These are phyloP conservation scores for Caenorhabditis macrosperma DNA, from an alignment of 2,888 invertebrate genomes.

Conservation along the genomic window DNA sequence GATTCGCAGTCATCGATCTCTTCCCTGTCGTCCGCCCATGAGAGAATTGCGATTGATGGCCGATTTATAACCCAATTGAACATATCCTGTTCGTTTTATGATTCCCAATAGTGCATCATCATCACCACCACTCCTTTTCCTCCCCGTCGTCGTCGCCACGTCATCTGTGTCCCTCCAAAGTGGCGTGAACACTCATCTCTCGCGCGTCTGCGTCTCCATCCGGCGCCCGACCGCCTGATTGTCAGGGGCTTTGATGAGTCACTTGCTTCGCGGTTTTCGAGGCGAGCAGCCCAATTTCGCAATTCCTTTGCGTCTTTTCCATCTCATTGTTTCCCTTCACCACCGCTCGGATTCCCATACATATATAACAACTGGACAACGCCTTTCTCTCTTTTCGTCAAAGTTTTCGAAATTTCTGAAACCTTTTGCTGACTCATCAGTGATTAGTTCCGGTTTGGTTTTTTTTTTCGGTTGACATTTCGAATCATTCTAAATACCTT, in stretches of 20 bases:
- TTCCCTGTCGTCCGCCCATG: neutral
- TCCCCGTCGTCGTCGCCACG: conserved; percentile 33
- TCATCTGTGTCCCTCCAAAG: conserved; percentile 12
- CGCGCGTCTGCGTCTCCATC: conserved; percentile 30
- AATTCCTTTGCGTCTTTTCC: conserved; percentile 24
- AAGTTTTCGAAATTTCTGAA: neutral
- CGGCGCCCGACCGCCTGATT: conserved; percentile 46
- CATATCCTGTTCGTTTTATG: conserved; percentile 49
- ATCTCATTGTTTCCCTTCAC: conserved; percentile 1
- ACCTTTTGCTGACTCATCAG: neutral
- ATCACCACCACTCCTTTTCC: too few relatives aligned
- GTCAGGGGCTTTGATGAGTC: conserved; percentile 30
- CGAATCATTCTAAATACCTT: too few relatives aligned
- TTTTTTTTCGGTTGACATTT: neutral
- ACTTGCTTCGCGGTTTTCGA: conserved; percentile 32
- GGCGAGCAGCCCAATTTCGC: conserved; percentile 42
- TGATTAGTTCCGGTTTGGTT: neutral
- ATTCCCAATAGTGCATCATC: conserved; percentile 36
- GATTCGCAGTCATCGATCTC: neutral
- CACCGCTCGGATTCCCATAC: conserved; percentile 8
- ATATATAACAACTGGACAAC: conserved; percentile 5
- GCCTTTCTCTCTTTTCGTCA: neutral
- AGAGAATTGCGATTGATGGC: too few relatives aligned
- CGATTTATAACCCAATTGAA: too few relatives aligned
- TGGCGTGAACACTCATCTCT: conserved; percentile 33